Conservation (phyloP, 2,888 invertebrate genomes). For the Cheilosia pagana region DNA sequence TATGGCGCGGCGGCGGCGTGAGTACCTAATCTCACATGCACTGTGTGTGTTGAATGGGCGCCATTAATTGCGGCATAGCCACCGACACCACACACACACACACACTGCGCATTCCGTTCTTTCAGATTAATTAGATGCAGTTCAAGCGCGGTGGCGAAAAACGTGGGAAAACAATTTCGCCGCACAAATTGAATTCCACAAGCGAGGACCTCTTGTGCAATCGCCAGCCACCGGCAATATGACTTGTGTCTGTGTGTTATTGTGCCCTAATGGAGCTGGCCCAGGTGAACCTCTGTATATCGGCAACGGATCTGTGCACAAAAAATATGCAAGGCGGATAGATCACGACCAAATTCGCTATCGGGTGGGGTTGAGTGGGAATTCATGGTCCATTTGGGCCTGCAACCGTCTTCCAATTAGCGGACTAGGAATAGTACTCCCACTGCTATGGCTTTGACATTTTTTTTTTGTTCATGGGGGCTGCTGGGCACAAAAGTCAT, state of each 20-base stretch:
- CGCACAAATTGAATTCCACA: slow-evolving; percentile 67
- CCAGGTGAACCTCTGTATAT: background rate
- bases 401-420: slow-evolving; percentile 59
- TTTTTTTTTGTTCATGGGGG: slow-evolving; percentile 8
- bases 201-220: slow-evolving; percentile 59
- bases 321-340: slow-evolving; percentile 31
- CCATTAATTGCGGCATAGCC: slow-evolving; percentile 66
- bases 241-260: slow-evolving; percentile 1
- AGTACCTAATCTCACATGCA: slow-evolving; percentile 46
- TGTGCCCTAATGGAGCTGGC: background rate
- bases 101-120: slow-evolving; percentile 53
- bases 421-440: slow-evolving; percentile 16
- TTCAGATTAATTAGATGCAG: slow-evolving; percentile 72
- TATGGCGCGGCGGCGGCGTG: slow-evolving; percentile 21
- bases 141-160: slow-evolving; percentile 68
- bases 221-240: slow-evolving; percentile 47
- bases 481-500: slow-evolving; percentile 58
- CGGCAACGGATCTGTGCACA: slow-evolving; percentile 12
- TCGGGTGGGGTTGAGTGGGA: slow-evolving; percentile 38
- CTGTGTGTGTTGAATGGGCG: slow-evolving; percentile 54
- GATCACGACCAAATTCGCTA: slow-evolving; percentile 62
- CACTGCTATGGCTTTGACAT: slow-evolving; percentile 20
- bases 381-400: slow-evolving; percentile 60
- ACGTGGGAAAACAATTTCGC: slow-evolving; percentile 71
- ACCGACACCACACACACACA: slow-evolving; percentile 10